These are phyloP conservation scores for Luperina nickerlii DNA, from an alignment of 2,888 invertebrate genomes.

Conservation along the genomic window DNA sequence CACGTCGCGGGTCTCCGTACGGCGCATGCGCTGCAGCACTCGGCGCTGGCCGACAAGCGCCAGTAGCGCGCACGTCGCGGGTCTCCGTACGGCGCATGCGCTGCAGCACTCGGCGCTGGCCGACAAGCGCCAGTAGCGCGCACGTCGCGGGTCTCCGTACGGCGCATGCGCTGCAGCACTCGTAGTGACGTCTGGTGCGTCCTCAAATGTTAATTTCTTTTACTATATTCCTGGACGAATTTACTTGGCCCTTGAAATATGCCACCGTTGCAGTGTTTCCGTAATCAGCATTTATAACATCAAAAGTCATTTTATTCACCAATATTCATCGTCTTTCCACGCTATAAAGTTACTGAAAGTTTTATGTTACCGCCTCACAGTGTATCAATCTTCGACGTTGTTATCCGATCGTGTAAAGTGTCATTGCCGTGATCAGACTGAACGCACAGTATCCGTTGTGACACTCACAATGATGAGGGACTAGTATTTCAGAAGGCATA, in stretches of 20 bases:
- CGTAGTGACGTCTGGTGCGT: not conserved
- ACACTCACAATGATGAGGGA: not conserved
- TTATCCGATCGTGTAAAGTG: not conserved
- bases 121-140: constrained; percentile 74
- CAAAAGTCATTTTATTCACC: constrained; percentile 10
- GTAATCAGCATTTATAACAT: constrained; percentile 34
- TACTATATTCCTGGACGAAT: not conserved
- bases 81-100: too few relatives aligned
- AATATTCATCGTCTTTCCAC: constrained; percentile 8
- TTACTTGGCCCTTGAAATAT: constrained; percentile 15
- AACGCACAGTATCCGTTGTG: not conserved
- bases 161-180: too few relatives aligned
- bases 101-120: not conserved
- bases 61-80: constrained; percentile 67
- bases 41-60: constrained; percentile 64
- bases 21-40: too few relatives aligned
- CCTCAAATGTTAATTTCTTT: not conserved
- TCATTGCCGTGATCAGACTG: not conserved
- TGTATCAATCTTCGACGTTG: not conserved
- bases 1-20: too few relatives aligned
- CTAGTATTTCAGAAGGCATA: constrained; percentile 10
- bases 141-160: too few relatives aligned
- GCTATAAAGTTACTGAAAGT: constrained; percentile 4
- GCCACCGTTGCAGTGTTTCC: constrained; percentile 15
- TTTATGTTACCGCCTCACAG: not conserved